Conservation (phyloP, 1,140 invertebrate genomes). For the Neodiprion lecontei region DNA sequence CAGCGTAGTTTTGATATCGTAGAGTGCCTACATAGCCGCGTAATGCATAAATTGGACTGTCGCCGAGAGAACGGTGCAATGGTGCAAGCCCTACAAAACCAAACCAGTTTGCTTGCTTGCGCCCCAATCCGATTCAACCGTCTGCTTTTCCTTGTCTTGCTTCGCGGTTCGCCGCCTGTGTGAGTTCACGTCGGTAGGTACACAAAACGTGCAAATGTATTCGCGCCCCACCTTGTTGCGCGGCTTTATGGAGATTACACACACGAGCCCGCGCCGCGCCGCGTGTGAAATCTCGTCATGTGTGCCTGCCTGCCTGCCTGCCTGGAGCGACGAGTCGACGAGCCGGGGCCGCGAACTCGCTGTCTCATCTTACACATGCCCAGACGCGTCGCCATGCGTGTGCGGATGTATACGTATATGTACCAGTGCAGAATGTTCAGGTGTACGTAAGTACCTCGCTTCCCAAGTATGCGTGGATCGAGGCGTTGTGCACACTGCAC, state of each 20-base stretch:
- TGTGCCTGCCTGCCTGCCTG: background rate
- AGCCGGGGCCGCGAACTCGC: background rate
- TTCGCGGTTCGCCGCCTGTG: background rate
- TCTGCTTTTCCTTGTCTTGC: slow-evolving; percentile 37
- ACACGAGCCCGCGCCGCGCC: background rate
- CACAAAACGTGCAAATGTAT: background rate
- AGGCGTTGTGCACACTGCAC: too few species aligned
- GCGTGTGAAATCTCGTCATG: background rate
- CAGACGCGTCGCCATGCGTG: background rate
- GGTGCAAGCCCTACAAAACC: slow-evolving; percentile 60
- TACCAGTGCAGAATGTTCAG: slow-evolving; percentile 42
- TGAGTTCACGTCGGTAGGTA: slow-evolving; percentile 25
- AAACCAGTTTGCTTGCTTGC: slow-evolving; percentile 56
- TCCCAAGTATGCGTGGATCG: too few species aligned
- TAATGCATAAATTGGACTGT: slow-evolving; percentile 65
- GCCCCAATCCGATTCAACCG: slow-evolving; percentile 58
- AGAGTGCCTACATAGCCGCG: slow-evolving; percentile 63
- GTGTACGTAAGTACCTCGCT: slow-evolving; percentile 18
- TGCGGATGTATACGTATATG: background rate
- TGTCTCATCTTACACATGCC: background rate
- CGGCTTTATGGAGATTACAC: background rate
- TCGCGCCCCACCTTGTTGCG: background rate
- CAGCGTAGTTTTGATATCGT: slow-evolving; percentile 44
- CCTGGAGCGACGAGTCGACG: background rate
- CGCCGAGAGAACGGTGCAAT: slow-evolving; percentile 59